A percentile compares a stretch with the other conserved stretches of the same genome.
Conservation (phyloP, 2,888 invertebrate genomes). For the Hipparchia sbordonii region DNA sequence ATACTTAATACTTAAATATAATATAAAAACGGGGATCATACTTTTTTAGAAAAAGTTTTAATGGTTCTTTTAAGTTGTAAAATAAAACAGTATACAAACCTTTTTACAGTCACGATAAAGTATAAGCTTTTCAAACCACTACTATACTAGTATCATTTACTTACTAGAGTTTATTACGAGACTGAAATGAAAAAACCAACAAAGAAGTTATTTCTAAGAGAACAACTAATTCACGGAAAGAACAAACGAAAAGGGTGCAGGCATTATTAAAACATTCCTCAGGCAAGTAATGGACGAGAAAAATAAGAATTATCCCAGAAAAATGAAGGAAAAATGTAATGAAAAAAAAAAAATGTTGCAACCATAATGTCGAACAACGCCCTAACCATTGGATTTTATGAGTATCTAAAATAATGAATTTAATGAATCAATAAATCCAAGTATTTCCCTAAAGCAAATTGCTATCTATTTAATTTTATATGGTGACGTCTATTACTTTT, state of each 20-base stretch:
- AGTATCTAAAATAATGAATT: slow-evolving; percentile 36
- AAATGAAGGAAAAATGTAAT: slow-evolving; percentile 39
- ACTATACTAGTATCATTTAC: neutral
- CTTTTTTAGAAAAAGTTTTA: no score
- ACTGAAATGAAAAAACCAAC: slow-evolving; percentile 4
- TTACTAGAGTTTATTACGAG: neutral
- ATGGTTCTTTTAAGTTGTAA: no score
- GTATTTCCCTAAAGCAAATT: neutral
- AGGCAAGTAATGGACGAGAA: slow-evolving; percentile 48
- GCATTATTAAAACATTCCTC: slow-evolving; percentile 53
- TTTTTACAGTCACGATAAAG: slow-evolving; percentile 1
- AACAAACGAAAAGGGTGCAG: slow-evolving; percentile 45
- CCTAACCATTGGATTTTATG: slow-evolving; percentile 36
- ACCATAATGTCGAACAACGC: slow-evolving; percentile 24
- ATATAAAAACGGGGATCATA: no score
- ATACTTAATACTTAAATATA: no score
- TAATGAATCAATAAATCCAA: slow-evolving; percentile 25
- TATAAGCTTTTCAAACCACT: slow-evolving; percentile 2
- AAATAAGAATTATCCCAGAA: slow-evolving; percentile 36
- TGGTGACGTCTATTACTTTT: neutral
- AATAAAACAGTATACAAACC: neutral
- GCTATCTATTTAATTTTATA: neutral
- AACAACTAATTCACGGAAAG: slow-evolving; percentile 48
- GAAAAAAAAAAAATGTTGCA: slow-evolving; percentile 43
- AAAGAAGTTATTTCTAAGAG: slow-evolving; percentile 49